A percentile compares a stretch with the other conserved stretches of the same genome.
Conservation (phyloP, 2,888 invertebrate genomes). For the Anarsia innoxiella region DNA sequence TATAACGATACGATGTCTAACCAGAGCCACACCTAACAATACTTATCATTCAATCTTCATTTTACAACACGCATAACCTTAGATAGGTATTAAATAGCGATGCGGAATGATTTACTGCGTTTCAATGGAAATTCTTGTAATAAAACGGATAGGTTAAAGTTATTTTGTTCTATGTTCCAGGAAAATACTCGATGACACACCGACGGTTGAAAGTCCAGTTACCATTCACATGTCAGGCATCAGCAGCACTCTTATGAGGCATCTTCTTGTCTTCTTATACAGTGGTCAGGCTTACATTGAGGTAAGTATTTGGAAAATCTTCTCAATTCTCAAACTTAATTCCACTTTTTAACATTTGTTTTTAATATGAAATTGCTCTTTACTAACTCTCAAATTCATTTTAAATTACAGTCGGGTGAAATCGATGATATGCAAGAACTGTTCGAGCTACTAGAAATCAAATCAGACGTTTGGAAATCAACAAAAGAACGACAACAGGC, state of each 20-base stretch:
- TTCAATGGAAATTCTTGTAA: too few relatives aligned
- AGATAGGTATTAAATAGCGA: not conserved
- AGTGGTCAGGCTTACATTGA: conserved; percentile 89
- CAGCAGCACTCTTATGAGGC: conserved; percentile 85
- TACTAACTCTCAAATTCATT: too few relatives aligned
- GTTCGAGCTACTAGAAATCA: conserved; percentile 88
- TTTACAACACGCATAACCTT: not conserved
- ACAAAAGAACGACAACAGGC: conserved; percentile 71
- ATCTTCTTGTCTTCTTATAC: conserved; percentile 88
- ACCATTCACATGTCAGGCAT: conserved; percentile 91
- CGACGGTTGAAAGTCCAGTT: conserved; percentile 80
- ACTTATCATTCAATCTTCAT: conserved; percentile 1
- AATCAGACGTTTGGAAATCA: conserved; percentile 84
- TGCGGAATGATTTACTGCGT: too few relatives aligned
- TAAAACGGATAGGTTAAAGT: conserved; percentile 1
- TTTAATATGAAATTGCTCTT: not conserved
- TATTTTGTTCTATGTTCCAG: conserved; percentile 43
- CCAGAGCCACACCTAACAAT: not conserved
- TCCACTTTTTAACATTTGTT: too few relatives aligned
- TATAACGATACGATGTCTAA: too few relatives aligned
- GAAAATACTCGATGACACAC: conserved; percentile 82
- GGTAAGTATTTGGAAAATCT: conserved; percentile 54
- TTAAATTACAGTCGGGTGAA: conserved; percentile 81
- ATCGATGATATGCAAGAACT: conserved; percentile 88
- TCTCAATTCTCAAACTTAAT: too few relatives aligned